phyloP scores from a whole-genome alignment of 2,797 vertebrate species.

The Myotis pilosus region DNA sequence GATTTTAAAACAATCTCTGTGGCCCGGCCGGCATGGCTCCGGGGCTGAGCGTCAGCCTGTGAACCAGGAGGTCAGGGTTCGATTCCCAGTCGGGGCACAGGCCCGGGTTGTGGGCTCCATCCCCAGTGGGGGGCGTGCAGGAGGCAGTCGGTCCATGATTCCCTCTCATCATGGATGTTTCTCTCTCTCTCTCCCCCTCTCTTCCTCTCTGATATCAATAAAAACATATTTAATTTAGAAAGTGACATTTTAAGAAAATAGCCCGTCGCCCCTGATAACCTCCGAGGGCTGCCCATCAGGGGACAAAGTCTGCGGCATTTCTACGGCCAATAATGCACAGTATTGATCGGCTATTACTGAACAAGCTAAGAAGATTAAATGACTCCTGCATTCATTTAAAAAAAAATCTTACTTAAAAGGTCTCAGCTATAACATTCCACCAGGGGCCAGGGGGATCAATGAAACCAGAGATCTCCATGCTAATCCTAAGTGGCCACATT shows the following conservation, averaged over 20 bases:
- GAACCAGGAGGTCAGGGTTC: no score
- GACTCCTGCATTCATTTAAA: not conserved
- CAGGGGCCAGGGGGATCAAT: constrained; percentile 31
- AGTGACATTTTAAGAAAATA: not conserved
- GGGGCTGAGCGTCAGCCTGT: no score
- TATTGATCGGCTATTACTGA: constrained; percentile 64
- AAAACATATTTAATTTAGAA: no score
- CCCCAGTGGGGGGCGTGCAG: no score
- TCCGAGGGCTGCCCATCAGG: not conserved
- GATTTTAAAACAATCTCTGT: not conserved
- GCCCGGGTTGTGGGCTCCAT: rapidly evolving
- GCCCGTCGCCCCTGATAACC: not conserved
- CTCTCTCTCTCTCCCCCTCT: no score
- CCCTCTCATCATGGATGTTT: not conserved
- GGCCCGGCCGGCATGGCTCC: no score
- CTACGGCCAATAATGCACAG: not conserved
- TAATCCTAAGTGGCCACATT: not conserved
- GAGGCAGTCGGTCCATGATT: no score
- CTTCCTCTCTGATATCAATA: not conserved
- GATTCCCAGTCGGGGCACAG: no score
- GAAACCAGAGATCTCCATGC: constrained; percentile 27
- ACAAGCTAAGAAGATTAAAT: constrained; percentile 57
- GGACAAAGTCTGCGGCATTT: not conserved
- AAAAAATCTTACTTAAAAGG: constrained; percentile 55
- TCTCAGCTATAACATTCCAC: not conserved